Base-by-base conservation (phyloP, 2,797 vertebrate genomes). In the Falco novaeseelandiae region DNA sequence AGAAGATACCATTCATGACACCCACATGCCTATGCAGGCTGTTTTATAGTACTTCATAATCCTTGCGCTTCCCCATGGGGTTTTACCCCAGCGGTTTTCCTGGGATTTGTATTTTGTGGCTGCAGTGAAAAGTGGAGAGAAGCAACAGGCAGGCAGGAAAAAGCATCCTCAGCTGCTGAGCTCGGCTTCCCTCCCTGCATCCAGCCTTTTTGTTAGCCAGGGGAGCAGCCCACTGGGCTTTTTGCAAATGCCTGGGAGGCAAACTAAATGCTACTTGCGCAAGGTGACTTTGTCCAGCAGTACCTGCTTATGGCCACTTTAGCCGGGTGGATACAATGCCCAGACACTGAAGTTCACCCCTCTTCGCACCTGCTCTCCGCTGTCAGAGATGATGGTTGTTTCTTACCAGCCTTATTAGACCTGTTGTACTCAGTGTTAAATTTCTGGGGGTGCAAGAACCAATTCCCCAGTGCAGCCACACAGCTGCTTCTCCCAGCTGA, bases 31-130 rank as follows among this genome's bases (percentile, higher is more conserved):
- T 32, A 4, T 10, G n/a, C 12, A 42, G 46, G 34, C 22, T 73
- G 42, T 79, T 78, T 14, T 14, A 26, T 4, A 40, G 44, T 44
- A 48, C 38, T 63, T 40, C 7, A 29, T 40, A 69, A 74, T 54
- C 62, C 38, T 44, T 2, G 0, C 1, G 1, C 22, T 14, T 83
- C 42, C 52, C 59, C 18, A 7, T 15, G 38, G 58, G 16, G 12
- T 59, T 76, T 71, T 71, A 54, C 19, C 20, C n/a, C 49, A 36
- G 38, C 36, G 51, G 6, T 26, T 55, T 40, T 76, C 51, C 40
- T n/a, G n/a, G 26, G 22, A 6, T 61, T 81, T 55, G 10, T 4
- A 5, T 61, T 87, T 74, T 0, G 0, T 65, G 36, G 27, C 9
- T 1, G 0, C 76, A 51, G 54, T 49, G n/a, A 79, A 83, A 73